Percentiles rank a stretch among this genome's conserved stretches.
Evolutionary conservation across 2,888 invertebrate genomes (phyloP).

Genomic region (Atrina japonica): DNA sequence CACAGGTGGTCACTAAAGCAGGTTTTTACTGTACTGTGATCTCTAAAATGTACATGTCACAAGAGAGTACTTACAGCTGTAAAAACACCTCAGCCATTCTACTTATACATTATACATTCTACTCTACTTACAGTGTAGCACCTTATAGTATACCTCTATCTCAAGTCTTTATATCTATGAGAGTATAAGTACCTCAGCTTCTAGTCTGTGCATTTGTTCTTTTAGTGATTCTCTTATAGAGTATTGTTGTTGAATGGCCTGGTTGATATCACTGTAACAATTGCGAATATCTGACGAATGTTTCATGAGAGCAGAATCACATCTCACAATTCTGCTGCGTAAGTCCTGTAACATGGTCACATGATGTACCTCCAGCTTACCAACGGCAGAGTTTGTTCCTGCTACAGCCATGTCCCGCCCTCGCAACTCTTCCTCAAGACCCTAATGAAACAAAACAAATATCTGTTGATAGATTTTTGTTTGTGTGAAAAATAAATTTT

Average conservation of each 20-base stretch:
- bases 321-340: conserved; percentile 77
- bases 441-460: too few species aligned
- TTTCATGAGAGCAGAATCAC: conserved; percentile 76
- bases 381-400: conserved; percentile 75
- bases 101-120: too few species aligned
- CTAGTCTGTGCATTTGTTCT: conserved; percentile 72
- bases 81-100: too few species aligned
- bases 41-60: too few species aligned
- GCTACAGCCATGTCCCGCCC: conserved; percentile 68
- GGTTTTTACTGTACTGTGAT: too few species aligned
- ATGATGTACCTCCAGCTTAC: conserved; percentile 79
- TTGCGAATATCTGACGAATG: conserved; percentile 70
- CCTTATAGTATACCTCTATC: too few species aligned
- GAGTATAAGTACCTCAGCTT: conserved; percentile 73
- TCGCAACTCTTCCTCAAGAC: conserved; percentile 72
- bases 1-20: too few species aligned
- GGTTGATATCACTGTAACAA: conserved; percentile 69
- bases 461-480: too few species aligned
- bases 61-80: too few species aligned
- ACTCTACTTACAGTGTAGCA: too few species aligned
- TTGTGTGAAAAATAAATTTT: too few species aligned
- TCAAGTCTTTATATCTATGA: too few species aligned
- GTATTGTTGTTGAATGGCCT: conserved; percentile 66
- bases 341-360: conserved; percentile 78
- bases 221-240: conserved; percentile 62